Evolutionary conservation across 2,797 vertebrate species (phyloP), one percentile per base, ranked within the genome.

Genomic region (Spondyliosoma cantharus): DNA sequence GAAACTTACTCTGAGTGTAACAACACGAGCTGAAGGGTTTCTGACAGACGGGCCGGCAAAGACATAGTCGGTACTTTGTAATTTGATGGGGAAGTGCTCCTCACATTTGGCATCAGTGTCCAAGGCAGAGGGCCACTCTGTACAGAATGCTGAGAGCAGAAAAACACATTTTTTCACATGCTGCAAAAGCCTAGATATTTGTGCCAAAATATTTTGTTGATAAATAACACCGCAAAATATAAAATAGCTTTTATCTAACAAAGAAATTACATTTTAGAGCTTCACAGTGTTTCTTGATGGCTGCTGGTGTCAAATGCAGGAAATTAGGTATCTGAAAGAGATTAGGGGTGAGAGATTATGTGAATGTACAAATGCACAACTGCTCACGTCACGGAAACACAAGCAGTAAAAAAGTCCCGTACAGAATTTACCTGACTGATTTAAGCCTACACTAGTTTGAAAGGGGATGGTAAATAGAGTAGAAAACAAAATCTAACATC

Each of bases 251-350:
- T 22, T 13, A 15, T 52, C 42, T 63, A 72, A 53, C 1, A 13
- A 73, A 49, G 1, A 67, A 83, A 95, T 94, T 90, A 98, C 98
- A 92, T 96, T 96, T 98, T 57, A 99, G 95, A 85, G 95, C 96
- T 90, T 96, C 94, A 89, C 98, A 99, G 73, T 99, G 98, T 84
- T 96, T 97, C 95, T 94, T 98, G 91, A 99, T 96, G 56, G 98
- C 98, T 56, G 93, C 90, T 37, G 98, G 98, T 48, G 98, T 99
- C 90, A 99, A 94, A 93, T 99, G 98, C 74, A 99, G 92, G 87
- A 99, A 99, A 93, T 99, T 99, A 19, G 98, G 96, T 68, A 99
- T 96, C 98, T 99, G 93, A 91, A 96, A 96, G 22, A 89, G 25
- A 90, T 19, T 5, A 58, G 1, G 29, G 74, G 12, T 0, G 48